phyloP scores from a whole-genome alignment of 2,113 vertebrate genomes.

The Arvicanthis niloticus region DNA sequence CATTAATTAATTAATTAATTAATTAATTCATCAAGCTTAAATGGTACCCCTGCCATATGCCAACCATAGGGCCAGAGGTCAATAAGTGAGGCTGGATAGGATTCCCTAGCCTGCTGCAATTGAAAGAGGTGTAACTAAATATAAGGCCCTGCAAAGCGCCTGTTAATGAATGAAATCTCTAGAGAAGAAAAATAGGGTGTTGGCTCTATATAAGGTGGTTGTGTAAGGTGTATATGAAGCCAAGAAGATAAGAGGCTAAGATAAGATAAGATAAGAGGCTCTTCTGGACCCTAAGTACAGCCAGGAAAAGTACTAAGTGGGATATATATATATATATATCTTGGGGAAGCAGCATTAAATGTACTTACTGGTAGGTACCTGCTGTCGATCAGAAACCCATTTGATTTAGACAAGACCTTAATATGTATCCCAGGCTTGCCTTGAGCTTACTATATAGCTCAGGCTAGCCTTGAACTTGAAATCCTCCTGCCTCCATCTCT shows the following conservation, averaged over 20 bases:
- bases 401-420: neutral
- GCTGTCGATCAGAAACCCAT: neutral
- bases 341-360: neutral
- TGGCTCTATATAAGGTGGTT: neutral
- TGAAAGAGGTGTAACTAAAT: neutral
- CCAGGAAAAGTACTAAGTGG: neutral
- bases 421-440: neutral
- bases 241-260: neutral
- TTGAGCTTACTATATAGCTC: neutral
- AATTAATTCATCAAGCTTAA: neutral
- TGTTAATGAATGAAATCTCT: neutral
- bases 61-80: neutral
- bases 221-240: neutral
- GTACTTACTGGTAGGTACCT: neutral
- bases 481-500: neutral
- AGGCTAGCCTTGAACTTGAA: neutral
- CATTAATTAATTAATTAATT: neutral
- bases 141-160: neutral
- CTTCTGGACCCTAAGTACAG: neutral
- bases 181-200: neutral
- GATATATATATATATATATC: neutral
- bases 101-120: neutral
- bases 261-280: too few species aligned
- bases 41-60: neutral
- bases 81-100: neutral